These are phyloP conservation scores for Erpobdella octoculata DNA, from an alignment of 2,888 invertebrate genomes.

Conservation along the genomic window DNA sequence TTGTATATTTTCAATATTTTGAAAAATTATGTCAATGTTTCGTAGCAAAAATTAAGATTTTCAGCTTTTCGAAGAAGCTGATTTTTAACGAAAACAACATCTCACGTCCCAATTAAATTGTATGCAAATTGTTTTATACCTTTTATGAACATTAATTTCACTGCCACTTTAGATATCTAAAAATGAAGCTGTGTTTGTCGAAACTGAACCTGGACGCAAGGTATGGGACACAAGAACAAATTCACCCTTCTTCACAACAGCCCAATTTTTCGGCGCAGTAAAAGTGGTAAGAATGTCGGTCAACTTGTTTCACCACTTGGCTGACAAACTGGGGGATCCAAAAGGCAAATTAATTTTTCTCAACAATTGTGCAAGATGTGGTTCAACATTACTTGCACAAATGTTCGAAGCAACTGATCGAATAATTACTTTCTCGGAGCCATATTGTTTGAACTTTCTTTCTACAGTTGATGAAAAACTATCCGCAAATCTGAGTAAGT, in stretches of 20 bases:
- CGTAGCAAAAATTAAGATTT: too few relatives aligned
- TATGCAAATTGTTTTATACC: too few relatives aligned
- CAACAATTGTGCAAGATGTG: constrained; percentile 33
- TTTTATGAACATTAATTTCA: neutral
- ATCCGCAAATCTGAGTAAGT: too few relatives aligned
- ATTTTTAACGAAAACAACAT: too few relatives aligned
- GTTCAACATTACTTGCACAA: constrained; percentile 32
- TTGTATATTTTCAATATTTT: neutral
- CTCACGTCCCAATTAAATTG: too few relatives aligned
- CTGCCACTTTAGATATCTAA: constrained; percentile 4
- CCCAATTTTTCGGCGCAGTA: constrained; percentile 28
- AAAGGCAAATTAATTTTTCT: constrained; percentile 30
- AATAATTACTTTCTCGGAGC: constrained; percentile 30
- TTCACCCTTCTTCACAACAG: constrained; percentile 26
- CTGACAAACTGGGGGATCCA: constrained; percentile 31
- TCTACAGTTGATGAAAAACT: constrained; percentile 10
- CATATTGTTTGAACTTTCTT: constrained; percentile 27
- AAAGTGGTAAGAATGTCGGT: constrained; percentile 31
- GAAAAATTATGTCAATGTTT: neutral
- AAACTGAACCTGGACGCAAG: constrained; percentile 24
- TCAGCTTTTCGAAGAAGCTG: too few relatives aligned
- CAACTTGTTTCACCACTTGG: constrained; percentile 13
- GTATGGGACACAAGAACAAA: constrained; percentile 20
- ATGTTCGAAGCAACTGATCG: constrained; percentile 32
- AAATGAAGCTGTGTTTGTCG: constrained; percentile 31